phyloP scores from a whole-genome alignment of 2,888 invertebrate species.

The Chrysodeixis includens region DNA sequence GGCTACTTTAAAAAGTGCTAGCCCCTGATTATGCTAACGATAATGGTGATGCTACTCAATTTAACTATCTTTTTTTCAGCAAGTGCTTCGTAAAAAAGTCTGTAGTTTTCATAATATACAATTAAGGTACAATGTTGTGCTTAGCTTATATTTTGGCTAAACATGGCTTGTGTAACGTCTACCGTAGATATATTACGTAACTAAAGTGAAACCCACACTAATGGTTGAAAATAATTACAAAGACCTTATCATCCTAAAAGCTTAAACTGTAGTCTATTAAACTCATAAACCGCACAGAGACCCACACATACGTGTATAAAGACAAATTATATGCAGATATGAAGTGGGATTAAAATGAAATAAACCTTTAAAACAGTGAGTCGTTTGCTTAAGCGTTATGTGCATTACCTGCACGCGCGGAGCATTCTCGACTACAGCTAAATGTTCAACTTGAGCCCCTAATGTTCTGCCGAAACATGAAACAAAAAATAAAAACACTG shows the following conservation, averaged over 20 bases:
- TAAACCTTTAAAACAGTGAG: conserved; percentile 68
- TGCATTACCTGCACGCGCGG: conserved; percentile 76
- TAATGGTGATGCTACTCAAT: conserved; percentile 63
- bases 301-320: not conserved
- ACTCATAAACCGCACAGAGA: conserved; percentile 8
- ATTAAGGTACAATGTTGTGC: not conserved
- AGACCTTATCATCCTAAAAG: not conserved
- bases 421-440: conserved; percentile 58
- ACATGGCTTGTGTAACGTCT: too few relatives aligned
- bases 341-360: conserved; percentile 62
- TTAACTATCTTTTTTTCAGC: conserved; percentile 45
- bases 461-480: conserved; percentile 46
- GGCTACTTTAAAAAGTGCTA: conserved; percentile 28
- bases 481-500: conserved; percentile 42
- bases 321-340: conserved; percentile 40
- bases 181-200: too few relatives aligned
- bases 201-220: too few relatives aligned
- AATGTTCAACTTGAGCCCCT: conserved; percentile 54
- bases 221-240: not conserved
- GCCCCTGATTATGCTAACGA: conserved; percentile 76
- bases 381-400: conserved; percentile 79
- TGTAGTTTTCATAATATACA: conserved; percentile 20
- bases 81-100: conserved; percentile 31
- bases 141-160: not conserved
- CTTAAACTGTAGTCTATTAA: not conserved